These are phyloP conservation scores for Drosophila greeni DNA, from an alignment of 2,888 invertebrate species.

Conservation along the genomic window DNA sequence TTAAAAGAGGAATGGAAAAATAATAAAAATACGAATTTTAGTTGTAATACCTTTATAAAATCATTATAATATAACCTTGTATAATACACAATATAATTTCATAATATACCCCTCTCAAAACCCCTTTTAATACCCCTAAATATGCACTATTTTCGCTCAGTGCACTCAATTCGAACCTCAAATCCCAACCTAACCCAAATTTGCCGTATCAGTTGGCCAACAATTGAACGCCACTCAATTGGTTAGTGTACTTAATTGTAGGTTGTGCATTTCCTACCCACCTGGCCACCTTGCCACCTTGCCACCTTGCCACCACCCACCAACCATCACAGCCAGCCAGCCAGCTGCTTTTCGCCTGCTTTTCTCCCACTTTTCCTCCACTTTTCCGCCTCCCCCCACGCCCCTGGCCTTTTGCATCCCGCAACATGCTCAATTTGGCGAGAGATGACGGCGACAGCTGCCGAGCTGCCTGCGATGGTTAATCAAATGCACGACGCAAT, in stretches of 20 bases:
- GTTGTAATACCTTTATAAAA: no score
- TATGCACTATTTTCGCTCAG: not conserved
- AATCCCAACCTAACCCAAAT: conserved; percentile 23
- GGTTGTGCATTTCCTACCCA: conserved; percentile 15
- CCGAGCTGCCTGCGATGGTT: conserved; percentile 47
- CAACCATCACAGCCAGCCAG: not conserved
- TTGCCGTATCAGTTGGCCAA: conserved; percentile 27
- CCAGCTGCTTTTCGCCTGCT: not conserved
- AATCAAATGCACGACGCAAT: conserved; percentile 64
- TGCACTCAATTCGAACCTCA: not conserved
- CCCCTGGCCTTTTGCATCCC: conserved; percentile 31
- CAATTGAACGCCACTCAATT: conserved; percentile 26
- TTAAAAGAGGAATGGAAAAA: no score
- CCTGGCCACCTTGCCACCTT: no score
- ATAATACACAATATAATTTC: no score
- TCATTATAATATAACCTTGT: no score
- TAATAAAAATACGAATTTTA: no score
- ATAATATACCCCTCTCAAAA: no score
- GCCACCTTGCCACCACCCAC: not conserved
- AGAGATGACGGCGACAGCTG: conserved; percentile 57
- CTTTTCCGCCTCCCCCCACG: conserved; percentile 42
- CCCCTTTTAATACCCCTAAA: not conserved
- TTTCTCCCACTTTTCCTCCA: conserved; percentile 1
- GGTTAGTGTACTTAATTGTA: conserved; percentile 37
- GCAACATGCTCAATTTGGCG: conserved; percentile 62